Percentiles rank a stretch among this genome's conserved stretches.
These are phyloP conservation scores for Trisateles emortualis DNA, from an alignment of 2,888 invertebrate species.

Conservation along the genomic window DNA sequence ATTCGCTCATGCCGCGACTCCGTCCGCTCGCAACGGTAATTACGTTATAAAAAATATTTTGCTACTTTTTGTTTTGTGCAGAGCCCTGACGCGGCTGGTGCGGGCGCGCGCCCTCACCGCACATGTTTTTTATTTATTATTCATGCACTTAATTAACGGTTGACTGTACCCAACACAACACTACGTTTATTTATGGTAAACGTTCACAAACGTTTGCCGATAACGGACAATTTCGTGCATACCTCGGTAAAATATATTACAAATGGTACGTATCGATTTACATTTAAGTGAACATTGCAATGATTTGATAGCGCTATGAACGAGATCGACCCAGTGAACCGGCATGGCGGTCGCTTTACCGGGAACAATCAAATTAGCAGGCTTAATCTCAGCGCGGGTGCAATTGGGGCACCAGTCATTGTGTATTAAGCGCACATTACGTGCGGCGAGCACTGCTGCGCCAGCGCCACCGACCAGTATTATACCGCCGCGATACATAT, in stretches of 20 bases:
- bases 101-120: constrained; percentile 4
- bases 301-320: constrained; percentile 18
- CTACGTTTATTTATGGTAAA: constrained; percentile 21
- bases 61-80: constrained; percentile 54
- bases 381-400: constrained; percentile 32
- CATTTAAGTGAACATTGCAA: constrained; percentile 11
- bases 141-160: constrained; percentile 66
- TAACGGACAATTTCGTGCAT: not conserved
- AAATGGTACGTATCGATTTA: not conserved
- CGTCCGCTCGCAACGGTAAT: constrained; percentile 51
- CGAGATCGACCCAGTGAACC: constrained; percentile 14
- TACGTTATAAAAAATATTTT: constrained; percentile 64
- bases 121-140: constrained; percentile 58
- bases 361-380: constrained; percentile 44
- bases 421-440: constrained; percentile 23
- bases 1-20: constrained; percentile 37
- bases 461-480: constrained; percentile 35
- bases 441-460: no score
- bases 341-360: constrained; percentile 17
- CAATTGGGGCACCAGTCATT: constrained; percentile 32
- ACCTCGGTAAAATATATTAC: not conserved
- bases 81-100: constrained; percentile 7
- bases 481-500: constrained; percentile 55
- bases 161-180: constrained; percentile 29
- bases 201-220: constrained; percentile 1